Percentiles rank a stretch among this genome's conserved stretches.
Conservation (phyloP, 1,140 invertebrate genomes). For the Ganaspis sp. region DNA sequence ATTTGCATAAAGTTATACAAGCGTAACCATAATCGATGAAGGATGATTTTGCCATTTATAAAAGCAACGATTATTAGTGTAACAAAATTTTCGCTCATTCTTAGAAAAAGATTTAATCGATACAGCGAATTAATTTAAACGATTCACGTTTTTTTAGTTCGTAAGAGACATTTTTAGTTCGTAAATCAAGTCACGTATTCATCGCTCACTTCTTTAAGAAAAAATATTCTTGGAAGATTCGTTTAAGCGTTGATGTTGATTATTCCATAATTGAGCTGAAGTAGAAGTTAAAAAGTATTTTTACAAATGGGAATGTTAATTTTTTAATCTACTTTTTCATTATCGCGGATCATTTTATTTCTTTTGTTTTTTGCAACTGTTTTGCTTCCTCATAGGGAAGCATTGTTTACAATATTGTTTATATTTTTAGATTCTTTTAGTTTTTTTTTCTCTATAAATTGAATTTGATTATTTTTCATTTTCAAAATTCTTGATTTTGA, state of each 20-base stretch:
- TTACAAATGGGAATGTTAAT: too few relatives aligned
- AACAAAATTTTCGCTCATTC: background rate
- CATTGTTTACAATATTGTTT: too few relatives aligned
- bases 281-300: too few relatives aligned
- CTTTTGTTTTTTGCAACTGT: too few relatives aligned
- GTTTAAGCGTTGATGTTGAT: background rate
- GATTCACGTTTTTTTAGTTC: constrained; percentile 8
- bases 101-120: background rate
- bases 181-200: constrained; percentile 19
- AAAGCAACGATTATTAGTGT: background rate
- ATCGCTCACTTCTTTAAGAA: background rate
- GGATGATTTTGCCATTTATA: constrained; percentile 6
- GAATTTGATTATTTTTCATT: too few relatives aligned
- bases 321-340: too few relatives aligned
- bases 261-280: background rate
- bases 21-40: background rate
- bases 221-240: background rate
- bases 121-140: background rate
- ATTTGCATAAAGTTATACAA: too few relatives aligned
- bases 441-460: too few relatives aligned
- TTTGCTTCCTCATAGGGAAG: too few relatives aligned
- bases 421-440: too few relatives aligned
- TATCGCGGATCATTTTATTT: too few relatives aligned
- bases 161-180: constrained; percentile 12
- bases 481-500: too few relatives aligned